Evolutionary conservation across 2,888 invertebrate species (phyloP).

Genomic region (Zygogramma bicolorata): DNA sequence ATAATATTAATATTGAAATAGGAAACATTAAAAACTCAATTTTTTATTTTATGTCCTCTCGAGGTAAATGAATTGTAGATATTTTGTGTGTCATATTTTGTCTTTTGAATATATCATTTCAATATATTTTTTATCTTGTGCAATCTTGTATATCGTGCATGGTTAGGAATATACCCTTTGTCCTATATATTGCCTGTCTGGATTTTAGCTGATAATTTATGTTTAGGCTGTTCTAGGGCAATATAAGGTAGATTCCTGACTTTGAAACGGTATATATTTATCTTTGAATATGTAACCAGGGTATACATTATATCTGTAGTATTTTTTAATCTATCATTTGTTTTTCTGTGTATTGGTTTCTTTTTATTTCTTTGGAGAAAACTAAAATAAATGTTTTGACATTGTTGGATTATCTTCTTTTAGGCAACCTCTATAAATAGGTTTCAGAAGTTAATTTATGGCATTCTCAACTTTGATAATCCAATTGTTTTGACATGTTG

Average conservation of each 20-base stretch:
- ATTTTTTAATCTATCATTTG: neutral
- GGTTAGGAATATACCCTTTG: constrained; percentile 1
- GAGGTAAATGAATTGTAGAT: neutral
- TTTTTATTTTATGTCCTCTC: too few species aligned
- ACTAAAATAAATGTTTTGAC: constrained; percentile 9
- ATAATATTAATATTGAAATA: too few species aligned
- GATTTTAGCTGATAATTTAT: neutral
- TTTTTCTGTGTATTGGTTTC: constrained; percentile 5
- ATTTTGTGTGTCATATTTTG: neutral
- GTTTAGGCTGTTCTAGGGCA: neutral
- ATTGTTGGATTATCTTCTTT: neutral
- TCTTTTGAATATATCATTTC: neutral
- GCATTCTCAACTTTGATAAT: neutral
- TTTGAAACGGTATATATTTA: neutral
- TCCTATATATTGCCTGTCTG: constrained; percentile 4
- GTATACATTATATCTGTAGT: constrained; percentile 28
- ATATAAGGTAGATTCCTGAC: neutral
- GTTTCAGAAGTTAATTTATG: neutral
- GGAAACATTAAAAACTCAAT: too few species aligned
- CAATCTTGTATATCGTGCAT: constrained; percentile 19
- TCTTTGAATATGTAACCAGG: constrained; percentile 29
- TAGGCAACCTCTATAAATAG: neutral
- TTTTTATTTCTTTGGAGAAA: neutral
- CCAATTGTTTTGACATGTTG: neutral
- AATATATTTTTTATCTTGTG: constrained; percentile 13